A percentile compares a stretch with the other conserved stretches of the same genome.
phyloP scores from a whole-genome alignment of 2,888 invertebrate species.

The Heliconius sara region DNA sequence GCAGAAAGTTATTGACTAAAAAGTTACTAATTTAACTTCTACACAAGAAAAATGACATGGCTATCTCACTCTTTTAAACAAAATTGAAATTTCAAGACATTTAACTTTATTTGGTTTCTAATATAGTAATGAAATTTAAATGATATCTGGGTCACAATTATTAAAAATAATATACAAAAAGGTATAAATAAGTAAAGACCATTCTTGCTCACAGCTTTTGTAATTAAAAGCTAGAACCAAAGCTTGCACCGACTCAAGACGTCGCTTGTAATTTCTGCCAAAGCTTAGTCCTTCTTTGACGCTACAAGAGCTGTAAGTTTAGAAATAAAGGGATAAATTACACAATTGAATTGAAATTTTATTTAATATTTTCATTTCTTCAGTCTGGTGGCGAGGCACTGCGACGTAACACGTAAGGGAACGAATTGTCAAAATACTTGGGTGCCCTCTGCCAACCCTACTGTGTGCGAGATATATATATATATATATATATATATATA shows the following conservation, averaged over 20 bases:
- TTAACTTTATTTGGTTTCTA: background rate
- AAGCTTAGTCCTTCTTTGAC: constrained; percentile 1
- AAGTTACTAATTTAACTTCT: too few species aligned
- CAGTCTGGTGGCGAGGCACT: too few species aligned
- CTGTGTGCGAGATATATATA: too few species aligned
- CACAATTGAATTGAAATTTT: too few species aligned
- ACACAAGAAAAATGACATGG: background rate
- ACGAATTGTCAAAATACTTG: too few species aligned
- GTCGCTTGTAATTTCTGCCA: constrained; percentile 7
- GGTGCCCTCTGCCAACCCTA: too few species aligned
- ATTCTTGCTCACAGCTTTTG: background rate
- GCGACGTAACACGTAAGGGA: too few species aligned
- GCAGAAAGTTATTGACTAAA: too few species aligned
- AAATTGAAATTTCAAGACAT: background rate
- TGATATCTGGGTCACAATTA: background rate
- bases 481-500: too few species aligned
- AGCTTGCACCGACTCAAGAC: constrained; percentile 4
- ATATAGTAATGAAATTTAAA: background rate
- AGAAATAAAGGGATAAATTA: background rate
- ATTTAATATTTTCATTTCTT: too few species aligned
- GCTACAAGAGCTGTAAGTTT: background rate
- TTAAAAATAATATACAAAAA: background rate
- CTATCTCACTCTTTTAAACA: background rate
- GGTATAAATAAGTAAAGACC: background rate
- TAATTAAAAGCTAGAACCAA: background rate